Conservation (phyloP, 2,888 invertebrate species). For the Brenthis daphne region DNA sequence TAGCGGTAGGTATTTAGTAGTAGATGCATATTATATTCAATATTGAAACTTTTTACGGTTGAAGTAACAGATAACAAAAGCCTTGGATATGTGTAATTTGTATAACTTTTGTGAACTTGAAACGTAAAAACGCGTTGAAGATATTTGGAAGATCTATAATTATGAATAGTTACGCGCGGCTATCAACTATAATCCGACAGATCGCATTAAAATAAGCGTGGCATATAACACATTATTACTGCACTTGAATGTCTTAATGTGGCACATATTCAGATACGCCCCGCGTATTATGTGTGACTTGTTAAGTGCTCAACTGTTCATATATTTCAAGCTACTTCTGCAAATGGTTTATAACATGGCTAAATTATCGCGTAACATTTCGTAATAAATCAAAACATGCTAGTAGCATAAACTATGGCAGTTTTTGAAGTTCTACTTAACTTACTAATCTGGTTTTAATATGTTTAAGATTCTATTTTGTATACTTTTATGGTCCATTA, state of each 20-base stretch:
- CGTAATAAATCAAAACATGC: conserved; percentile 1
- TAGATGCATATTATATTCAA: not conserved
- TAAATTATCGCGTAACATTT: not conserved
- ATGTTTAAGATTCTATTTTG: too few relatives aligned
- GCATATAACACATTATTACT: conserved; percentile 25
- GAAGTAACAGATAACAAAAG: not conserved
- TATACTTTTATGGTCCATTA: too few relatives aligned
- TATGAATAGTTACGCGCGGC: not conserved
- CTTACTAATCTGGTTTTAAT: too few relatives aligned
- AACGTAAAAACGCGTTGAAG: not conserved
- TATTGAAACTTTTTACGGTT: not conserved
- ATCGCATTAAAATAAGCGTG: conserved; percentile 28
- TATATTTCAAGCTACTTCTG: conserved; percentile 23
- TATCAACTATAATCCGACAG: conserved; percentile 16
- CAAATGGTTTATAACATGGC: not conserved
- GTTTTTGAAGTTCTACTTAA: too few relatives aligned
- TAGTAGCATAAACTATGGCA: too few relatives aligned
- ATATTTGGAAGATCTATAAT: not conserved
- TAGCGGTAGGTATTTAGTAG: too few relatives aligned
- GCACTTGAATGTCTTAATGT: conserved; percentile 30
- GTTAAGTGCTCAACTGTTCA: conserved; percentile 25
- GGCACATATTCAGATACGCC: conserved; percentile 27
- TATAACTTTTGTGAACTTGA: not conserved
- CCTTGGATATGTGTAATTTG: not conserved
- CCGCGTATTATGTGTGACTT: conserved; percentile 19